phyloP scores from a whole-genome alignment of 2,797 vertebrate genomes.

The Halcyon badia region DNA sequence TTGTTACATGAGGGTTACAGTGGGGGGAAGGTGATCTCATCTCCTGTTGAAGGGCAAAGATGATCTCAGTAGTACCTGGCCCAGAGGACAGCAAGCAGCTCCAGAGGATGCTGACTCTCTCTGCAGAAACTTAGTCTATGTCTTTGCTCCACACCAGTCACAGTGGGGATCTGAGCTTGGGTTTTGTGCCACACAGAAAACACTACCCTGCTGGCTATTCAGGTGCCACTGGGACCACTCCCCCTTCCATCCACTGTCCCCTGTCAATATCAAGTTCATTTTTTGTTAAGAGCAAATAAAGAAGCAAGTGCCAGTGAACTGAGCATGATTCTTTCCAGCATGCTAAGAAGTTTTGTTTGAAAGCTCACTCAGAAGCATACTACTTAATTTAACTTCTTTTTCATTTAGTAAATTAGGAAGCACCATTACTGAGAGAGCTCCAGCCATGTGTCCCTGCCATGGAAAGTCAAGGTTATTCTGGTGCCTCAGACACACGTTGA shows the following conservation, averaged over 20 bases:
- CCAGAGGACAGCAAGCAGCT: accelerated
- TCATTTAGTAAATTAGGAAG: neutral
- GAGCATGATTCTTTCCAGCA: neutral
- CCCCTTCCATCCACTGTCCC: neutral
- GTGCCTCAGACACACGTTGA: accelerated
- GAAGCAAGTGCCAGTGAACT: neutral
- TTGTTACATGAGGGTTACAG: neutral
- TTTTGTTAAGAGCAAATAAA: neutral
- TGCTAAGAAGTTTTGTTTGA: neutral
- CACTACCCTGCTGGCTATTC: neutral
- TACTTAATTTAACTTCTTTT: neutral
- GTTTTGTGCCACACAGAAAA: neutral
- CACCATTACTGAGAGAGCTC: neutral
- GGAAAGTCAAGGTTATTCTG: neutral
- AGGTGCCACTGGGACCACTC: accelerated
- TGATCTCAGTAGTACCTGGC: neutral
- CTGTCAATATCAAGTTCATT: neutral
- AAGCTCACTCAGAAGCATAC: neutral
- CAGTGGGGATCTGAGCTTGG: neutral
- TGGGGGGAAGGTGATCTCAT: neutral
- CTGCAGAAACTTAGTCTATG: neutral
- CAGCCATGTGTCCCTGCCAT: neutral
- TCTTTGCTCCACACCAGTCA: neutral
- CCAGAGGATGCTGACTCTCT: neutral
- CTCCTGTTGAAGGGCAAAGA: neutral